Evolutionary conservation across 2,113 vertebrate species (phyloP).

Genomic region (Leptobrachium ailaonicum): DNA sequence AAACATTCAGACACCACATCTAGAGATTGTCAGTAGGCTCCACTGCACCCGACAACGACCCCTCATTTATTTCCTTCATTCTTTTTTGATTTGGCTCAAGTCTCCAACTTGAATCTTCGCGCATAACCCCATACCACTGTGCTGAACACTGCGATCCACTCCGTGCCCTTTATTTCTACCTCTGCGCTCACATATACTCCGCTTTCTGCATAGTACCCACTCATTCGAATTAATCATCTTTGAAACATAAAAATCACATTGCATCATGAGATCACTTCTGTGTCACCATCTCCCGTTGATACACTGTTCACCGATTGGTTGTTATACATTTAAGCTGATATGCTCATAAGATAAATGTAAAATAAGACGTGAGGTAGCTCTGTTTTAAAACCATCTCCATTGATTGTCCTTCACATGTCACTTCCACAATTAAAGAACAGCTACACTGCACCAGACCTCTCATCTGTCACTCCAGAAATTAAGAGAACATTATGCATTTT

Average conservation of each 20-base stretch:
- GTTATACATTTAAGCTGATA: constrained; percentile 4
- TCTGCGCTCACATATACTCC: constrained; percentile 20
- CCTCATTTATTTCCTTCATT: constrained; percentile 63
- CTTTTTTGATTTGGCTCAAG: constrained; percentile 45
- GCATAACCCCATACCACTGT: not conserved
- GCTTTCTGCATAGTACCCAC: constrained; percentile 19
- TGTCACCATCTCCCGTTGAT: constrained; percentile 7
- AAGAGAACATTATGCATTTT: constrained; percentile 56
- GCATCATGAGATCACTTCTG: constrained; percentile 9
- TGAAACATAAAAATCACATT: too few species aligned
- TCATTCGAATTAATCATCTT: not conserved
- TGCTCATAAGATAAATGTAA: constrained; percentile 7
- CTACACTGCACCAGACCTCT: not conserved
- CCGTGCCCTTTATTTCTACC: constrained; percentile 19
- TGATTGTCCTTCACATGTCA: not conserved
- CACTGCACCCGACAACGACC: constrained; percentile 28
- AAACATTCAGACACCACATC: constrained; percentile 71
- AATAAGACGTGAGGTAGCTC: constrained; percentile 8
- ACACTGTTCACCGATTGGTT: constrained; percentile 17
- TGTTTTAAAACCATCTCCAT: not conserved
- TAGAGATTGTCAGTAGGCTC: constrained; percentile 58
- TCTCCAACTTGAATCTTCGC: constrained; percentile 16
- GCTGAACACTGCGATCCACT: constrained; percentile 21
- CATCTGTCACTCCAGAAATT: constrained; percentile 1
- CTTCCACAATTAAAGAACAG: not conserved